Percentiles rank a stretch among this genome's conserved stretches.
phyloP scores from a whole-genome alignment of 2,797 vertebrate genomes.

The Chelmon rostratus region DNA sequence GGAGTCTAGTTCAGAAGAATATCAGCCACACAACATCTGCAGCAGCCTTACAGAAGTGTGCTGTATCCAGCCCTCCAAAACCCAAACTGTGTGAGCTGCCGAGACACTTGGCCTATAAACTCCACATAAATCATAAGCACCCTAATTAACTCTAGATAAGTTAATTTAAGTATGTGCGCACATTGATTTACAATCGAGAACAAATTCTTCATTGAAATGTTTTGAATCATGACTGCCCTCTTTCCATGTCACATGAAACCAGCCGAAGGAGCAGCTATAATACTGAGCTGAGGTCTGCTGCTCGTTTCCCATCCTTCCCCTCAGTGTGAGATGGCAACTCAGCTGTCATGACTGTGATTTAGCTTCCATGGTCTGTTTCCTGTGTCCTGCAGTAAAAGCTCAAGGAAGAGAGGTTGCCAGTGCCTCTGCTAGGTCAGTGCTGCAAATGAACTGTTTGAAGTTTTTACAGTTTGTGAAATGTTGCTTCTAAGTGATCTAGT shows the following conservation, averaged over 20 bases:
- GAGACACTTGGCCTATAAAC: not conserved
- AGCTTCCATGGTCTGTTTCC: slow-evolving; percentile 58
- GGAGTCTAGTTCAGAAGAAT: slow-evolving; percentile 5
- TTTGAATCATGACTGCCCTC: slow-evolving; percentile 6
- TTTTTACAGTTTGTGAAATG: slow-evolving; percentile 67
- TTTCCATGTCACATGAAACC: slow-evolving; percentile 13
- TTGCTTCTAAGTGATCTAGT: slow-evolving; percentile 39
- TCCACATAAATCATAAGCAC: slow-evolving; percentile 13
- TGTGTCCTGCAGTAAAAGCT: slow-evolving; percentile 56
- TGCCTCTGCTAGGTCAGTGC: slow-evolving; percentile 26
- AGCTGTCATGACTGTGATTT: slow-evolving; percentile 62
- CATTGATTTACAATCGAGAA: slow-evolving; percentile 6
- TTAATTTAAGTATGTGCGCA: not conserved
- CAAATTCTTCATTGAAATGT: slow-evolving; percentile 24
- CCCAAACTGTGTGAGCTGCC: not conserved
- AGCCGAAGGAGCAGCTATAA: slow-evolving; percentile 4
- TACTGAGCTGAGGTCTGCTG: slow-evolving; percentile 17
- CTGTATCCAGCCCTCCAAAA: not conserved
- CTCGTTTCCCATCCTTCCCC: slow-evolving; percentile 30
- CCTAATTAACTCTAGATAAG: not conserved
- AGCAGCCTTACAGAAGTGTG: not conserved
- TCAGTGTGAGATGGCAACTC: slow-evolving; percentile 36
- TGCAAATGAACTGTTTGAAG: slow-evolving; percentile 58
- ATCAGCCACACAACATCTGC: slow-evolving; percentile 27
- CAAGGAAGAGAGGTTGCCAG: slow-evolving; percentile 23